Evolutionary conservation across 2,888 invertebrate genomes (phyloP).

Genomic region (Syrista parreyssii): DNA sequence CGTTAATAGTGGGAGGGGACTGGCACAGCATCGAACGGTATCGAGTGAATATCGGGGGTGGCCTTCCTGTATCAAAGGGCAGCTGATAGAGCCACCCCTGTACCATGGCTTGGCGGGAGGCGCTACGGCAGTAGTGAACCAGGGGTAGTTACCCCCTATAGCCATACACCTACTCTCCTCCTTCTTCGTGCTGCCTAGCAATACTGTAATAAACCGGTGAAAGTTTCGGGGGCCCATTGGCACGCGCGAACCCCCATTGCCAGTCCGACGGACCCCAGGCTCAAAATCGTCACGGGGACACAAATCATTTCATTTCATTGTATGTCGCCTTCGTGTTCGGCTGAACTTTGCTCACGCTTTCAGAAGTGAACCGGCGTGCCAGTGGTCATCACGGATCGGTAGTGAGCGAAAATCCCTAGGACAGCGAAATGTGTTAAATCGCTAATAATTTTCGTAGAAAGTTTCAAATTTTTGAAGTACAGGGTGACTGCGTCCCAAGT

Average conservation of each 20-base stretch:
- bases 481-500: background rate
- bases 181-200: conserved; percentile 10
- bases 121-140: conserved; percentile 20
- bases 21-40: conserved; percentile 26
- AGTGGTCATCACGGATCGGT: conserved; percentile 32
- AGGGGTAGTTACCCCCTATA: conserved; percentile 28
- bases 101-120: conserved; percentile 25
- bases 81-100: conserved; percentile 56
- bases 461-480: background rate
- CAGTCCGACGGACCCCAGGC: conserved; percentile 38
- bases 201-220: conserved; percentile 53
- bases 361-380: conserved; percentile 41
- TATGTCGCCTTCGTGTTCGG: conserved; percentile 30
- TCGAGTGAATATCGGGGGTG: conserved; percentile 53
- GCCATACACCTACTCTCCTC: conserved; percentile 11
- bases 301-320: conserved; percentile 57
- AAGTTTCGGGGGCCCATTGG: conserved; percentile 61
- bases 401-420: background rate
- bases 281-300: conserved; percentile 56
- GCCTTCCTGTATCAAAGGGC: conserved; percentile 47
- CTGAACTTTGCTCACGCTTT: conserved; percentile 24
- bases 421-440: background rate
- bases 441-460: background rate
- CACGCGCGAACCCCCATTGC: conserved; percentile 48
- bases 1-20: conserved; percentile 60